These are phyloP conservation scores for Drosophila diplacantha DNA, from an alignment of 2,888 invertebrate genomes.

Conservation along the genomic window DNA sequence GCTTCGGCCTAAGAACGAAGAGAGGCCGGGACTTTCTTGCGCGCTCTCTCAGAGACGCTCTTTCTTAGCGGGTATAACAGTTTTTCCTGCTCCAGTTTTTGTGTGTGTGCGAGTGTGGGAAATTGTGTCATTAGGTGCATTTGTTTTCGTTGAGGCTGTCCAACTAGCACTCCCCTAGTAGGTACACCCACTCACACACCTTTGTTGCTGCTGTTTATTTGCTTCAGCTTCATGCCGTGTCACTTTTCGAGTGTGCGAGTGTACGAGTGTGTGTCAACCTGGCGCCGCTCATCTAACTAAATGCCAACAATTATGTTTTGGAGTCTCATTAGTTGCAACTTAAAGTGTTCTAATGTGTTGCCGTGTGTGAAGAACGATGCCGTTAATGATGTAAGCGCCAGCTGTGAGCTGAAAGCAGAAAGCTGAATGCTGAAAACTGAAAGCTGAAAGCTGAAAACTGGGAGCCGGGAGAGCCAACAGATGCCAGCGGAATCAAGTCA, in stretches of 20 bases:
- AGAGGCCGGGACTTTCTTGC: constrained; percentile 6
- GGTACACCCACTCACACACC: not conserved
- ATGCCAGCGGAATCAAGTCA: constrained; percentile 42
- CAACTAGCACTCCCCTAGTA: constrained; percentile 31
- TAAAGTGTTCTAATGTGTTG: constrained; percentile 55
- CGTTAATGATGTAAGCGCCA: constrained; percentile 67
- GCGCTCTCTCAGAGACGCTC: not conserved
- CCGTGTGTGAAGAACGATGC: constrained; percentile 64
- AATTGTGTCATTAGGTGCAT: constrained; percentile 72
- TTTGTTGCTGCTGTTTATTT: constrained; percentile 45
- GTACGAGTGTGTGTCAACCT: constrained; percentile 37
- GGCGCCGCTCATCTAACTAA: constrained; percentile 55
- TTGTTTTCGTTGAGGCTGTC: constrained; percentile 66
- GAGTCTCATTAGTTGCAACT: constrained; percentile 69
- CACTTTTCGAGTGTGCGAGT: constrained; percentile 41
- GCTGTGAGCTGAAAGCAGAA: constrained; percentile 22
- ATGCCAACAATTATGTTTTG: constrained; percentile 70
- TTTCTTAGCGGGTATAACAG: constrained; percentile 42
- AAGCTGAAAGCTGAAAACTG: constrained; percentile 1
- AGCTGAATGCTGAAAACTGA: constrained; percentile 10
- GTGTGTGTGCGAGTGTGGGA: constrained; percentile 38
- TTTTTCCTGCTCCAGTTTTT: constrained; percentile 39
- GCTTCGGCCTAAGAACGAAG: constrained; percentile 26
- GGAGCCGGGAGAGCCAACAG: constrained; percentile 20
- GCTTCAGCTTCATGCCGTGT: constrained; percentile 54